Evolutionary conservation across 1,140 invertebrate genomes (phyloP).

Genomic region (Pogonus chalceus): DNA sequence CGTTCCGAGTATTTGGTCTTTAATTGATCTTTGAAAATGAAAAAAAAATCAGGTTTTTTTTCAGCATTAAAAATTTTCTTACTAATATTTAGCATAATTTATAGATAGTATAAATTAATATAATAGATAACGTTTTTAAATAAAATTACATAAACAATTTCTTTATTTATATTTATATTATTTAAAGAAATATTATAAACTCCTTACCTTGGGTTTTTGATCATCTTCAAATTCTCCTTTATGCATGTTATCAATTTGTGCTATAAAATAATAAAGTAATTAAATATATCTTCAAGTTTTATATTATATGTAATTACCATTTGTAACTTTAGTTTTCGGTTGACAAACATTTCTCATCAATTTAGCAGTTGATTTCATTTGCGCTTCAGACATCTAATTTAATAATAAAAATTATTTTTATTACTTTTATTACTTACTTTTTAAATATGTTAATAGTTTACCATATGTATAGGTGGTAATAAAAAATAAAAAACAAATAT

Average conservation of each 20-base stretch:
- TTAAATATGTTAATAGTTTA: too few species aligned
- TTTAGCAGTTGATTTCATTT: constrained; percentile 28
- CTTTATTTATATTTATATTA: not conserved
- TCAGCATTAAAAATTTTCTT: too few species aligned
- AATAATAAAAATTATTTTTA: not conserved
- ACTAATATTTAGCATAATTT: too few species aligned
- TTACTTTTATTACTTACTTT: too few species aligned
- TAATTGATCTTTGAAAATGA: too few species aligned
- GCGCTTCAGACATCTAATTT: constrained; percentile 28
- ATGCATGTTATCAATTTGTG: constrained; percentile 27
- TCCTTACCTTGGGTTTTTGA: constrained; percentile 9
- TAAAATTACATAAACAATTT: not conserved
- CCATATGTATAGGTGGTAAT: too few species aligned
- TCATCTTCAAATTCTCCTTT: constrained; percentile 23
- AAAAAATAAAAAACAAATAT: too few species aligned
- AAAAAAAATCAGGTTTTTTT: constrained; percentile 18
- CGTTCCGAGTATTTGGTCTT: too few species aligned
- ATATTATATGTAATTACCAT: constrained; percentile 20
- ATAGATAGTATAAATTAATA: too few species aligned
- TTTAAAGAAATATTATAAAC: too few species aligned
- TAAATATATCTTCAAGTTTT: constrained; percentile 9
- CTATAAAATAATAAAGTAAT: constrained; percentile 17
- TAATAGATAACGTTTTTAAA: too few species aligned
- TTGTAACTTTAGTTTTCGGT: constrained; percentile 28
- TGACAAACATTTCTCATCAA: constrained; percentile 30